A percentile compares a stretch with the other conserved stretches of the same genome.
These are phyloP conservation scores for Brachionus angularis DNA, from an alignment of 1,140 invertebrate genomes.

Conservation along the genomic window DNA sequence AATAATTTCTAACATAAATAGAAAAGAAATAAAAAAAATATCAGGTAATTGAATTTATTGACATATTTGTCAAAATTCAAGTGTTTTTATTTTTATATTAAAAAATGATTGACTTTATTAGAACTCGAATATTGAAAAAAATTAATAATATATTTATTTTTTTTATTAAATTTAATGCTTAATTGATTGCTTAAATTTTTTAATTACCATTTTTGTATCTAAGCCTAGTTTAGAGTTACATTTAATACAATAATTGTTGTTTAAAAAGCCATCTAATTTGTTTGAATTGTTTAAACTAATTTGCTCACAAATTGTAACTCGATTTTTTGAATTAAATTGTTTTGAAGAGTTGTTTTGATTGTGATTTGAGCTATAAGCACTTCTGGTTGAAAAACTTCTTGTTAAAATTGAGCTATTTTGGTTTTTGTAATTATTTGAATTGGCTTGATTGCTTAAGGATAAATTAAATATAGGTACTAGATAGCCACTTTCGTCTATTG, in stretches of 20 bases:
- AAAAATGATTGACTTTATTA: no score
- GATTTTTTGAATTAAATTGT: background rate
- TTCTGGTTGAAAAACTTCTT: conserved; percentile 37
- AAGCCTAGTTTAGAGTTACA: background rate
- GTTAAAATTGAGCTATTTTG: conserved; percentile 10
- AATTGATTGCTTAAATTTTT: background rate
- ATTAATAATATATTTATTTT: no score
- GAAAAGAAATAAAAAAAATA: no score
- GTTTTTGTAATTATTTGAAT: background rate
- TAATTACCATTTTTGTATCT: background rate
- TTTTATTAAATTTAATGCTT: background rate
- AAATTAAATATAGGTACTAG: conserved; percentile 5
- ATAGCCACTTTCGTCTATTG: conserved; percentile 37
- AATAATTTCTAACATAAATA: no score
- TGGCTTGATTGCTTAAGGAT: background rate
- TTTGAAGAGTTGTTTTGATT: background rate
- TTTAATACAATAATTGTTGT: background rate
- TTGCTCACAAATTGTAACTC: conserved; percentile 37
- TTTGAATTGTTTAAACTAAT: background rate
- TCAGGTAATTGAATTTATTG: no score
- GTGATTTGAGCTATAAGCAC: background rate
- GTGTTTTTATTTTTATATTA: no score
- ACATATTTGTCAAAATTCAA: no score
- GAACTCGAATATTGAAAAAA: no score
- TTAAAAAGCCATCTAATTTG: no score